Conservation (phyloP, 30 jellyfish, hydroid and myxozoan genomes). For the Sanderia malayensis region DNA sequence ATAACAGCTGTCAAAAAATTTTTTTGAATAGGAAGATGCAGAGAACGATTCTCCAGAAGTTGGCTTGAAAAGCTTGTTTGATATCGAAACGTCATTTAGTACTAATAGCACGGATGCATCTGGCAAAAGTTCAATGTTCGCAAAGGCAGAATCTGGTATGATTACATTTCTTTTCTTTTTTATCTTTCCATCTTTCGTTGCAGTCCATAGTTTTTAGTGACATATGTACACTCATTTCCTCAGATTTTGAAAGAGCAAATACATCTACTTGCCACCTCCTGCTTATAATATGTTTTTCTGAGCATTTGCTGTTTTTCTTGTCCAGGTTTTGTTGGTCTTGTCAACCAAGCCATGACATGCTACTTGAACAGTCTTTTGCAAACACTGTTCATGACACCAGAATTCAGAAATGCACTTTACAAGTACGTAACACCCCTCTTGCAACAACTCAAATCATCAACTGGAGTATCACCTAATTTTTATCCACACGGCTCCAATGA, state of each 20-base stretch:
- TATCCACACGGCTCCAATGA: too few species aligned
- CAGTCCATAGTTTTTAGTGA: too few species aligned
- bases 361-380: constrained; percentile 87
- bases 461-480: too few species aligned
- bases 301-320: neutral
- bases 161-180: too few species aligned
- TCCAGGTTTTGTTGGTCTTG: constrained; percentile 82
- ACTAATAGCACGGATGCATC: neutral
- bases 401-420: constrained; percentile 93
- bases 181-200: too few species aligned
- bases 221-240: too few species aligned
- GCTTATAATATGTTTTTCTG: too few species aligned
- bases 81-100: constrained; percentile 24
- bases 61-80: constrained; percentile 35
- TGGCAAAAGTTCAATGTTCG: neutral
- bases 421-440: constrained; percentile 40
- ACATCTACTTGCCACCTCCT: too few species aligned
- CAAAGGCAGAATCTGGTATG: constrained; percentile 53
- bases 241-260: too few species aligned
- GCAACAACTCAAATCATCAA: too few species aligned
- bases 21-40: constrained; percentile 43
- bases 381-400: constrained; percentile 93
- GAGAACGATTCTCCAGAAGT: constrained; percentile 27
- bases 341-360: constrained; percentile 97
- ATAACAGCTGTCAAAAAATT: too few species aligned